phyloP scores from a whole-genome alignment of 64 coral and sea anemone species.

The Porites lutea region DNA sequence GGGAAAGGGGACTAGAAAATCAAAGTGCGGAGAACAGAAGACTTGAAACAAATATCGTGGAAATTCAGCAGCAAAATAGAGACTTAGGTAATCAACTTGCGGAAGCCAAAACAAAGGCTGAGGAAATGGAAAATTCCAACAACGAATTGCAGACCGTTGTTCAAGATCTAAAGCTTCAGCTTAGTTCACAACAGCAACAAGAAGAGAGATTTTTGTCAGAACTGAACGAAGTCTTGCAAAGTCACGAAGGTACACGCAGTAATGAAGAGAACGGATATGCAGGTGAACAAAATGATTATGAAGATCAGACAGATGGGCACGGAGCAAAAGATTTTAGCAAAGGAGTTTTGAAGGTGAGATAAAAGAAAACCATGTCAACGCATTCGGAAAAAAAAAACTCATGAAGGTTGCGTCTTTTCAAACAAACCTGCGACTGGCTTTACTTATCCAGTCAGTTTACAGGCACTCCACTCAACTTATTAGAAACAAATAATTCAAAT shows the following conservation, averaged over 20 bases:
- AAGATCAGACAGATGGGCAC: conserved; percentile 6
- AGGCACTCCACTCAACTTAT: too few relatives aligned
- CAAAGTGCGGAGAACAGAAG: conserved; percentile 82
- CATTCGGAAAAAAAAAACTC: not conserved
- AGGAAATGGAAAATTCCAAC: conserved; percentile 20
- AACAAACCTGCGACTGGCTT: too few relatives aligned
- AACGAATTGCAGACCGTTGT: conserved; percentile 17
- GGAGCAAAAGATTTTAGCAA: conserved; percentile 17
- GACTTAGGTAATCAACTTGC: conserved; percentile 56
- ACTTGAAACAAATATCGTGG: conserved; percentile 59
- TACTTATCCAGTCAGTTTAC: too few relatives aligned
- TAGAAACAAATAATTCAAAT: too few relatives aligned
- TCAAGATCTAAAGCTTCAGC: conserved; percentile 1
- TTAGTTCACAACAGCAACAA: not conserved
- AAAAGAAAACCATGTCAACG: not conserved
- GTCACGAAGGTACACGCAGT: not conserved
- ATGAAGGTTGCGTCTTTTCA: not conserved
- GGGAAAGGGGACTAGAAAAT: conserved; percentile 85
- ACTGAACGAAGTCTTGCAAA: conserved; percentile 6
- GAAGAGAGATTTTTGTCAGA: conserved; percentile 35
- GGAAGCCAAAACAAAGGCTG: conserved; percentile 16
- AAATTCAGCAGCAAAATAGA: conserved; percentile 72
- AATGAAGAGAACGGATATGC: not conserved
- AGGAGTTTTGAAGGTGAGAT: conserved; percentile 36
- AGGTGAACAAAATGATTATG: not conserved